A percentile compares a stretch with the other conserved stretches of the same genome.
Conservation (phyloP, 2,113 vertebrate species). For the Clarias batrachus region DNA sequence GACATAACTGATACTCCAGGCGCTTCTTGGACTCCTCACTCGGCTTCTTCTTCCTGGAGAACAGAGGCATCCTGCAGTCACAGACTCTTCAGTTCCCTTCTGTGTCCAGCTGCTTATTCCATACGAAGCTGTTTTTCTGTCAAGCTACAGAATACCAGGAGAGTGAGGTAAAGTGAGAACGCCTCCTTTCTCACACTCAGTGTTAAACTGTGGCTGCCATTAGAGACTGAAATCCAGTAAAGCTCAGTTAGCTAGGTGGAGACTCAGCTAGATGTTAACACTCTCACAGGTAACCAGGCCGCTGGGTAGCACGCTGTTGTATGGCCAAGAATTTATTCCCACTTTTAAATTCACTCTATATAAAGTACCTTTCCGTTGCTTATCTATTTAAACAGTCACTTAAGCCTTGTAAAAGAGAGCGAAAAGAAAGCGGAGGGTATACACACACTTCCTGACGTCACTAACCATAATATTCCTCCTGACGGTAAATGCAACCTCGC, state of each 20-base stretch:
- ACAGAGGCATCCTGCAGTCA: slow-evolving; percentile 82
- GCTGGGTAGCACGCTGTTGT: background rate
- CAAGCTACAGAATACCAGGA: background rate
- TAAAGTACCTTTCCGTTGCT: background rate
- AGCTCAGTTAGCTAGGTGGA: background rate
- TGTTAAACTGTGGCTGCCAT: background rate
- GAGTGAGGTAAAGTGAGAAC: background rate
- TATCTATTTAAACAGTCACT: background rate
- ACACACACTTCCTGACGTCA: background rate
- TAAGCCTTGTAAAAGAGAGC: background rate
- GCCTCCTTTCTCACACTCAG: background rate
- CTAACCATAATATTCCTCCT: background rate
- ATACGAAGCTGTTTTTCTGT: background rate
- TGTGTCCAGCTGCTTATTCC: background rate
- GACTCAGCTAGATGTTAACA: background rate
- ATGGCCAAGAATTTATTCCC: no score
- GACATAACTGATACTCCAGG: slow-evolving; percentile 88
- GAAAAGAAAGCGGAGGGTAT: background rate
- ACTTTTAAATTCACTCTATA: background rate
- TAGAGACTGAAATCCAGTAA: background rate
- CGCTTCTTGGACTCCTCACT: slow-evolving; percentile 85
- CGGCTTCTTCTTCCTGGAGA: slow-evolving; percentile 88
- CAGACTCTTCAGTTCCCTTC: background rate
- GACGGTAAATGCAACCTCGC: background rate
- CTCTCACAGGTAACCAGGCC: background rate